A percentile compares a stretch with the other conserved stretches of the same genome.
Conservation (phyloP, 2,888 invertebrate genomes). For the Parnassius glacialis region DNA sequence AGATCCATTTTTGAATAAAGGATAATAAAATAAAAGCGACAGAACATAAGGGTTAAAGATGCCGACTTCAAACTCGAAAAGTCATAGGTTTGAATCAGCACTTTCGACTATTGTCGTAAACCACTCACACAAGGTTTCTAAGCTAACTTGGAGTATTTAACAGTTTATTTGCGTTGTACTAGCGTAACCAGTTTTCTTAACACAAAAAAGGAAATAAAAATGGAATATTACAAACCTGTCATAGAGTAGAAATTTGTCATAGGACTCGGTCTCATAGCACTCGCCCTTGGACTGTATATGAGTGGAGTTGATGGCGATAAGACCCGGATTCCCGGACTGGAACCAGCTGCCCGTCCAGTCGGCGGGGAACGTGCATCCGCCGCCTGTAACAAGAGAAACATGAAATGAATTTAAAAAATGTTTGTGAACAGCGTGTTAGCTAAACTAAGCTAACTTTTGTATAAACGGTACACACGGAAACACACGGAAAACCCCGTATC, state of each 20-base stretch:
- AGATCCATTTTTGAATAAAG: too few relatives aligned
- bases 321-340: conserved; percentile 83
- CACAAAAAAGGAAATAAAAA: neutral
- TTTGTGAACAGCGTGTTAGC: neutral
- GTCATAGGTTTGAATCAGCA: too few relatives aligned
- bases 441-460: neutral
- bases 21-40: too few relatives aligned
- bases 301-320: conserved; percentile 82
- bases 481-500: too few relatives aligned
- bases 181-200: too few relatives aligned
- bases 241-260: conserved; percentile 84
- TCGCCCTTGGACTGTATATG: conserved; percentile 85
- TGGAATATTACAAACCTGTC: conserved; percentile 70
- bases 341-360: conserved; percentile 88
- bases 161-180: too few relatives aligned
- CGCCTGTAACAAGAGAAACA: conserved; percentile 63
- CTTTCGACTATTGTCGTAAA: too few relatives aligned
- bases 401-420: neutral
- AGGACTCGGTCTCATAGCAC: conserved; percentile 82
- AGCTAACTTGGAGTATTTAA: too few relatives aligned
- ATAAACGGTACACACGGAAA: too few relatives aligned
- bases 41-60: too few relatives aligned
- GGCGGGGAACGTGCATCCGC: conserved; percentile 85
- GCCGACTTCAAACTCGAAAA: too few relatives aligned
- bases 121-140: too few relatives aligned